Base-by-base conservation (phyloP, 1,140 invertebrate genomes). In the Orius laevigatus region DNA sequence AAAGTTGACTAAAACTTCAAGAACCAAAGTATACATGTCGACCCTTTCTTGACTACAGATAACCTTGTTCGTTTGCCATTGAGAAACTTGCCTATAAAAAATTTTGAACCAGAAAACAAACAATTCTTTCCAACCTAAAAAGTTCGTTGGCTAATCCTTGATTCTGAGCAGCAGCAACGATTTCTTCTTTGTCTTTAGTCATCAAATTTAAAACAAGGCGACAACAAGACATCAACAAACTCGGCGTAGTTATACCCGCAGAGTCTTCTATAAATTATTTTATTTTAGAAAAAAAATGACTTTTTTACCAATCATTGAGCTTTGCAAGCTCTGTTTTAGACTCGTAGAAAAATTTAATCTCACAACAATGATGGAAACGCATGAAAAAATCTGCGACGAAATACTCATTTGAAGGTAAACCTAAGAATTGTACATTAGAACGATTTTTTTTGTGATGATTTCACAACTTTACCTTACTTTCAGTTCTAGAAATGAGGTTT, bases 21-120 rank as follows among this genome's bases (percentile, higher is more conserved):
- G 70, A 20, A 73, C 60, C 40, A 53, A 58, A 1, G 60, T 59
- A 49, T 69, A 66, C 69, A 74, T 71, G 57, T 70, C 64, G 31
- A 72, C 42, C 57, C 60, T 51, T 68, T 70, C 15, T 66, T 56
- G 3, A 59, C 53, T 3, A 68, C 20, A 20, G 4, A 43, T 12
- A 31, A 25, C 18, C 8, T 20, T n/a, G 9, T 5, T 11, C 43
- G n/a, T 49, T 20, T 49, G 38, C 36, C 50, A 48, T 25, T 41
- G 10, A 12, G 39, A 46, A 31, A 50, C 20, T 25, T 35, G 35
- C 40, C 35, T 42, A 33, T n/a, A 46, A 34, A 39, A 35, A 25
- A 48, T 12, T 12, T 20, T 33, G 10, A 52, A 32, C n/a, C 18
- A 32, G 11, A 16, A 15, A 39, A 33, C 5, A 42, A 42, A 16